A percentile compares a stretch with the other conserved stretches of the same genome.
Evolutionary conservation across 1,140 invertebrate species (phyloP).

Genomic region (Nephotettix cincticeps): DNA sequence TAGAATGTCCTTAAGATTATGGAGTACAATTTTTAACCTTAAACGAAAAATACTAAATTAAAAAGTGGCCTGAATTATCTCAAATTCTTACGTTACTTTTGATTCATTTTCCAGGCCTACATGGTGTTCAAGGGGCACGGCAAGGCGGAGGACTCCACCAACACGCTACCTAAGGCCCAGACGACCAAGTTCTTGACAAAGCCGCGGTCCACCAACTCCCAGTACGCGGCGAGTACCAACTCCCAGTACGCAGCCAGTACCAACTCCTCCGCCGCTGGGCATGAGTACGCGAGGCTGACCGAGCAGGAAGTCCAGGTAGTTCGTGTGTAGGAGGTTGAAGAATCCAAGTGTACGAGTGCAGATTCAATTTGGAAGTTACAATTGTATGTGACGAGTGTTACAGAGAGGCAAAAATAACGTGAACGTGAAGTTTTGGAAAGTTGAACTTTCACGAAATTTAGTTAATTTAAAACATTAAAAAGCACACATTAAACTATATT

Average conservation of each 20-base stretch:
- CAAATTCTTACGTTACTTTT: neutral
- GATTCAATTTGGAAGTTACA: neutral
- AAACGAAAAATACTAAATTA: too few species aligned
- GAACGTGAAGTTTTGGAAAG: too few species aligned
- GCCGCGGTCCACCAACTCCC: conserved; percentile 51
- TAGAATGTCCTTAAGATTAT: too few species aligned
- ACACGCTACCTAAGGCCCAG: conserved; percentile 57
- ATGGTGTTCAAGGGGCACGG: conserved; percentile 70
- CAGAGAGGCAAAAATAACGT: too few species aligned
- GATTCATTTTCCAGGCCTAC: conserved; percentile 57
- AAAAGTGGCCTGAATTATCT: too few species aligned
- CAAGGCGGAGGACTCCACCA: conserved; percentile 56
- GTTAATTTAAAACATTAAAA: too few species aligned
- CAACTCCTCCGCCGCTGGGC: conserved; percentile 31
- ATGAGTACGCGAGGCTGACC: conserved; percentile 55
- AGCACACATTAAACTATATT: too few species aligned
- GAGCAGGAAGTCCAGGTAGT: conserved; percentile 65
- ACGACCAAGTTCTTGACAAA: conserved; percentile 68
- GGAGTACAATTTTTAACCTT: too few species aligned
- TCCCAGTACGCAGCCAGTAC: conserved; percentile 27
- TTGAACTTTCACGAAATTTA: too few species aligned
- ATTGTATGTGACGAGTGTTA: neutral
- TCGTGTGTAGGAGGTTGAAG: too few species aligned
- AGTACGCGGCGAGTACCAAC: conserved; percentile 28
- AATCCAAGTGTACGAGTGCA: neutral